These are phyloP conservation scores for Yponomeuta sedellus DNA, from an alignment of 2,888 invertebrate genomes.

Conservation along the genomic window DNA sequence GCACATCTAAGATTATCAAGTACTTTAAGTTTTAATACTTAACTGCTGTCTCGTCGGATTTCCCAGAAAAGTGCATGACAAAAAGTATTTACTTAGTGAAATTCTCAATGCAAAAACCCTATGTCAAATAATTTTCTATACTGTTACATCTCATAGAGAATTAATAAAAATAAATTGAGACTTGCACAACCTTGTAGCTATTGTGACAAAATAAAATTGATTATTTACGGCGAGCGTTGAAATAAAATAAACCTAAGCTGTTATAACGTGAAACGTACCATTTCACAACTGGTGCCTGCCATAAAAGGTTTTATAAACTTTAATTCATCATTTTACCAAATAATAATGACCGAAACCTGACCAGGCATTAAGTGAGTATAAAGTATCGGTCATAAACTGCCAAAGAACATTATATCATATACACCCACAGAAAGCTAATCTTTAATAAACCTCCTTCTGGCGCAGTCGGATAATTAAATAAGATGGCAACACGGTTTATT, in stretches of 20 bases:
- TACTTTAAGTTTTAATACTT: too few relatives aligned
- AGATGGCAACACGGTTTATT: too few relatives aligned
- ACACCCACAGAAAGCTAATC: not conserved
- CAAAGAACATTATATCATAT: not conserved
- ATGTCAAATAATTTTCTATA: too few relatives aligned
- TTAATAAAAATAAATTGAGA: constrained; percentile 1
- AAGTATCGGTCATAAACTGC: not conserved
- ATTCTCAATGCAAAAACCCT: too few relatives aligned
- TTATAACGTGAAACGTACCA: not conserved
- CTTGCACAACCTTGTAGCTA: not conserved
- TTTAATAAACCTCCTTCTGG: too few relatives aligned
- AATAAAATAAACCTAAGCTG: not conserved
- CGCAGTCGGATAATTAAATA: too few relatives aligned
- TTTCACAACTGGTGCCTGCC: not conserved
- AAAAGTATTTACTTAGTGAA: too few relatives aligned
- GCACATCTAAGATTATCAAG: not conserved
- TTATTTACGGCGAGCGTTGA: not conserved
- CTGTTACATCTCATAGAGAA: too few relatives aligned
- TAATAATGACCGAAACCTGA: not conserved
- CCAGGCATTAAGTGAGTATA: not conserved
- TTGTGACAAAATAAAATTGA: not conserved
- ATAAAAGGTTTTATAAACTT: not conserved
- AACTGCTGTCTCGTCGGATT: too few relatives aligned
- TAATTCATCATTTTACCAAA: not conserved
- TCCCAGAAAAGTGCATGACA: too few relatives aligned